Evolutionary conservation across 2,797 vertebrate genomes (phyloP), one percentile per base, ranked within the genome.

Genomic region (Liasis olivaceus): DNA sequence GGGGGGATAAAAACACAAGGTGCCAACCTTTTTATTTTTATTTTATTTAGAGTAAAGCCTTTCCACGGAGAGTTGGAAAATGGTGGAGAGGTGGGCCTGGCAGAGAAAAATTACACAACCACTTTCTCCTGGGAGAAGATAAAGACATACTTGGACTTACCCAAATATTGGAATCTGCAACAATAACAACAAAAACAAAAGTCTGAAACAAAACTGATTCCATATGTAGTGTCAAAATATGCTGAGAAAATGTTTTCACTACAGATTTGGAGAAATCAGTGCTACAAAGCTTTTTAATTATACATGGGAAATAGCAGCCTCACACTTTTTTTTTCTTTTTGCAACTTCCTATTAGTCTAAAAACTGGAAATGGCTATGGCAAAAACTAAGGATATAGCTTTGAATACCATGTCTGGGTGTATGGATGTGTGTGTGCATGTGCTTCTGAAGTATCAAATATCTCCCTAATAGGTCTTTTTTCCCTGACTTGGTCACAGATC

Each of bases 351-450:
- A 84, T 17, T 81, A 13, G 42, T 24, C 20, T 87, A 66, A 63
- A 62, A 81, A 87, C n/a, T 58, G 69, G 69, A 90, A 93, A 90
- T 15, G 72, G 31, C 36, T 87, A 28, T 90, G 85, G 81, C 58
- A 90, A n/a, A 90, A 62, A 22, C 26, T 60, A 42, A 90, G 85
- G n/a, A 56, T 28, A 77, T 28, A 81, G 66, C 31, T 81, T 22
- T 81, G 64, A 84, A 90, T 42, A 81, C 12, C 3, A 11, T 24
- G 63, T 90, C 6, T 12, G 13, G 20, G 59, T 60, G 59, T 20
- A 5, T 60, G 15, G 15, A 17, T 63, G 22, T 63, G 22, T 63
- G 22, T n/a, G 0, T 66, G 0, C 28, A 0, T 72, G 15, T 42
- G 3, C 36, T 77, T 81, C 42, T 47, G 20, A 81, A 81, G 8